Evolutionary conservation across 2,888 invertebrate species (phyloP).

Genomic region (Muscina levida): DNA sequence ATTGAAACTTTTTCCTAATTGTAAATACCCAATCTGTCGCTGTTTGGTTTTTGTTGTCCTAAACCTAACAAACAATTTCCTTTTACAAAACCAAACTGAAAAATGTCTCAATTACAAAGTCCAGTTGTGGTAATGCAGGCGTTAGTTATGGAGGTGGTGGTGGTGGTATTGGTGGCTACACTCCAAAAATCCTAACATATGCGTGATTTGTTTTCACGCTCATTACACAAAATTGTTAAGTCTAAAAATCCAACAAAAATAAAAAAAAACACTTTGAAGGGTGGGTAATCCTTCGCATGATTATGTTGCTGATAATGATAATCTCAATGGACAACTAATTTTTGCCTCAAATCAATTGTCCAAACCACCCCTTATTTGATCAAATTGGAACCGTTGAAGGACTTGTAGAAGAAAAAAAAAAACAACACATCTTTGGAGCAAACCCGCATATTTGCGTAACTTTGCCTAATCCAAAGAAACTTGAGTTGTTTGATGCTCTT

Average conservation of each 20-base stretch:
- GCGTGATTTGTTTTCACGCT: slow-evolving; percentile 56
- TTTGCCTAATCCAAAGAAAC: slow-evolving; percentile 32
- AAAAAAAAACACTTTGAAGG: neutral
- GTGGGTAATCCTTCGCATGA: slow-evolving; percentile 24
- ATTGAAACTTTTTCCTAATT: slow-evolving; percentile 20
- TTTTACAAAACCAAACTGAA: neutral
- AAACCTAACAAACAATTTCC: slow-evolving; percentile 13
- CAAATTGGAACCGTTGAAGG: slow-evolving; percentile 21
- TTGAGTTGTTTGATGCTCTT: slow-evolving; percentile 27
- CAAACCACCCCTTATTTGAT: neutral
- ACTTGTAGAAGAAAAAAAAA: neutral
- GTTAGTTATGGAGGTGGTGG: neutral
- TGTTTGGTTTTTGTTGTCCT: neutral
- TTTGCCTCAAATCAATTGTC: neutral
- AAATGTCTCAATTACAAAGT: slow-evolving; percentile 35
- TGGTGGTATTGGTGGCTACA: neutral
- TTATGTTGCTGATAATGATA: slow-evolving; percentile 25
- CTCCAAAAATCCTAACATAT: slow-evolving; percentile 37
- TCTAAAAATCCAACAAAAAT: slow-evolving; percentile 19
- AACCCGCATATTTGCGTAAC: slow-evolving; percentile 39
- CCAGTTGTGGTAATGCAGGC: neutral
- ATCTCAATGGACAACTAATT: slow-evolving; percentile 28
- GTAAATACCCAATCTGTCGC: slow-evolving; percentile 25
- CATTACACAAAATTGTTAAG: slow-evolving; percentile 57
- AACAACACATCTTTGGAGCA: slow-evolving; percentile 25